Evolutionary conservation across 2,888 invertebrate genomes (phyloP).

Genomic region (Podabrus alpinus): DNA sequence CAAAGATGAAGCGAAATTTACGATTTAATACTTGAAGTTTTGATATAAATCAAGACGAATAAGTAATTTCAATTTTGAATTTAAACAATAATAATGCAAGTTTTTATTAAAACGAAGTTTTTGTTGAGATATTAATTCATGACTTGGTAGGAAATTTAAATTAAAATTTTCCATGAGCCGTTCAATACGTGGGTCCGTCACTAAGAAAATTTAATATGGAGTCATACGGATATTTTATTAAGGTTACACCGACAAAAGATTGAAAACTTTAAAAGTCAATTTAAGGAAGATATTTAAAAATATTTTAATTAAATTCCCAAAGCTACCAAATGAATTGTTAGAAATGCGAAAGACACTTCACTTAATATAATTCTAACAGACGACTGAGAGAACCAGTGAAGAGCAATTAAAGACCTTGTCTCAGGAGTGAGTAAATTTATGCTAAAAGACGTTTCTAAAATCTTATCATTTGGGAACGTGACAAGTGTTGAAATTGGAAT

Average conservation of each 20-base stretch:
- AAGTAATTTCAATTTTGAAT: conserved; percentile 2
- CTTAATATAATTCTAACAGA: conserved; percentile 17
- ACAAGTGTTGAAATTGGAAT: conserved; percentile 13
- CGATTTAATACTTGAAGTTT: conserved; percentile 29
- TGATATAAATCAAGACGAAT: conserved; percentile 33
- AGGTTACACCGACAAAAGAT: not conserved
- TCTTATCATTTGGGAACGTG: conserved; percentile 13
- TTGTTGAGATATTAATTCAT: not conserved
- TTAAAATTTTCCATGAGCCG: not conserved
- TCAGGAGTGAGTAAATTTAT: conserved; percentile 17
- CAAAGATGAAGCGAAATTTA: conserved; percentile 38
- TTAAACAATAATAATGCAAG: not conserved
- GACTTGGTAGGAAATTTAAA: not conserved
- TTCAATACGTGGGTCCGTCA: not conserved
- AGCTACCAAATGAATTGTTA: conserved; percentile 18
- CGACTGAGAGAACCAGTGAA: conserved; percentile 14
- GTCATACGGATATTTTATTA: not conserved
- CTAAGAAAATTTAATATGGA: not conserved
- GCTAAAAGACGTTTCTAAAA: conserved; percentile 6
- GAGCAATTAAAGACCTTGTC: conserved; percentile 12
- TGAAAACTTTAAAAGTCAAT: not conserved
- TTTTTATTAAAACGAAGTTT: not conserved
- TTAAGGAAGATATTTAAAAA: not conserved
- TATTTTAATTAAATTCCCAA: conserved; percentile 3
- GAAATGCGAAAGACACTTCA: conserved; percentile 9